Evolutionary conservation across 2,113 vertebrate genomes (phyloP).

Genomic region (Leptodactylus fuscus): DNA sequence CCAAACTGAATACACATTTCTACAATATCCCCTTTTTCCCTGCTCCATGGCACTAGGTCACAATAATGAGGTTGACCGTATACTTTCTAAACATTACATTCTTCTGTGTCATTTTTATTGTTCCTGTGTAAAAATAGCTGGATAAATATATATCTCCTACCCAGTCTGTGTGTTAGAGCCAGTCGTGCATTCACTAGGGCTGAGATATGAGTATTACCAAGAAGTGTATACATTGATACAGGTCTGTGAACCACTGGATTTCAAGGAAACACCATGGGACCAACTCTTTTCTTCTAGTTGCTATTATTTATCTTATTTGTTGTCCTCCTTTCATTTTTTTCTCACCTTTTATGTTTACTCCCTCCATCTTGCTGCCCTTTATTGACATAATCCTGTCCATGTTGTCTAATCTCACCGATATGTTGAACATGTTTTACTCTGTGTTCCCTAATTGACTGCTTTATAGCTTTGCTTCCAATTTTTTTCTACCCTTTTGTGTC

Average conservation of each 20-base stretch:
- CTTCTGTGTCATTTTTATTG: background rate
- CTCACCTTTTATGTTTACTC: conserved; percentile 29
- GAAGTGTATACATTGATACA: background rate
- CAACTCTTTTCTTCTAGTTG: background rate
- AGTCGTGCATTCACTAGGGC: background rate
- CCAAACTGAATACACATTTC: background rate
- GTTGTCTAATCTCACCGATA: background rate
- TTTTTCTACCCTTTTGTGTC: background rate
- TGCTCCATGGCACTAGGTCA: background rate
- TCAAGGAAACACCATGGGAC: background rate
- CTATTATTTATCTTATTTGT: background rate
- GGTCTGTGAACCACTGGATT: background rate
- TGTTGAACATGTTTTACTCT: background rate
- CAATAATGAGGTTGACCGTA: background rate
- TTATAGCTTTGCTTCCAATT: background rate
- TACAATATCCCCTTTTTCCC: background rate
- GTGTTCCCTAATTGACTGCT: conserved; percentile 6
- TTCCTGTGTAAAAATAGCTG: background rate
- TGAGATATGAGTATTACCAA: background rate
- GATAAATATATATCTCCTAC: background rate
- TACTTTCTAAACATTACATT: background rate
- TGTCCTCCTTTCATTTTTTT: conserved; percentile 8
- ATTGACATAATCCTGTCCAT: conserved; percentile 10
- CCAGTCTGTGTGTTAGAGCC: background rate
- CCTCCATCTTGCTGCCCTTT: conserved; percentile 4